These are phyloP conservation scores for Zygogramma bicolorata DNA, from an alignment of 2,888 invertebrate genomes.

Conservation along the genomic window DNA sequence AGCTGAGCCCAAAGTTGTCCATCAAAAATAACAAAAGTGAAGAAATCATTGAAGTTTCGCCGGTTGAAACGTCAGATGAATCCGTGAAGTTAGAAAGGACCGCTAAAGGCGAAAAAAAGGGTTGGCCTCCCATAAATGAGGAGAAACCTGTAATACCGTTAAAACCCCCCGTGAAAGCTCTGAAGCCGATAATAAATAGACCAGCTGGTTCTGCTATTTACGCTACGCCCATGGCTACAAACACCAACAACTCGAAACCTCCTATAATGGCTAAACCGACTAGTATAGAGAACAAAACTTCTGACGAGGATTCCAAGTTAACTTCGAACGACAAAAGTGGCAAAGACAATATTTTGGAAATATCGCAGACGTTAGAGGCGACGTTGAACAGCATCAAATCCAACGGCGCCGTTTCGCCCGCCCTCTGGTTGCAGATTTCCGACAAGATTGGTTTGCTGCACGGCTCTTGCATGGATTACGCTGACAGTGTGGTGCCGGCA, in stretches of 20 bases:
- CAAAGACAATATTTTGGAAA: conserved; percentile 74
- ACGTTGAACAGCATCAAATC: conserved; percentile 74
- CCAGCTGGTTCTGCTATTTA: conserved; percentile 76
- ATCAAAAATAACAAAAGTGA: conserved; percentile 67
- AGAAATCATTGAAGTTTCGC: conserved; percentile 64
- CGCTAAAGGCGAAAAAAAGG: conserved; percentile 67
- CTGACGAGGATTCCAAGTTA: conserved; percentile 64
- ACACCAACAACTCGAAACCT: conserved; percentile 61
- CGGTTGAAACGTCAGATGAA: conserved; percentile 65
- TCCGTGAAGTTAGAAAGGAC: conserved; percentile 54
- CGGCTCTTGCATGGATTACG: conserved; percentile 84
- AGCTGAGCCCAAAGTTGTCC: conserved; percentile 76
- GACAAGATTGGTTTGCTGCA: conserved; percentile 87
- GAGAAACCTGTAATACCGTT: conserved; percentile 80
- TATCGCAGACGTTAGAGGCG: conserved; percentile 75
- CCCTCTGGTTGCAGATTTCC: conserved; percentile 84
- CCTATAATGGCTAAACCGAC: conserved; percentile 69
- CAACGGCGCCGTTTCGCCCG: conserved; percentile 70
- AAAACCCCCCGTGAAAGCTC: conserved; percentile 75
- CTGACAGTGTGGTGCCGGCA: conserved; percentile 84
- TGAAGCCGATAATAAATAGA: conserved; percentile 70
- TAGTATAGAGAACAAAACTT: conserved; percentile 63
- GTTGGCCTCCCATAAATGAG: conserved; percentile 69
- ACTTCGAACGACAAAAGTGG: conserved; percentile 64
- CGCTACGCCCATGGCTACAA: conserved; percentile 76